Evolutionary conservation across 2,797 vertebrate species (phyloP).

Genomic region (Enteromius argenteus): DNA sequence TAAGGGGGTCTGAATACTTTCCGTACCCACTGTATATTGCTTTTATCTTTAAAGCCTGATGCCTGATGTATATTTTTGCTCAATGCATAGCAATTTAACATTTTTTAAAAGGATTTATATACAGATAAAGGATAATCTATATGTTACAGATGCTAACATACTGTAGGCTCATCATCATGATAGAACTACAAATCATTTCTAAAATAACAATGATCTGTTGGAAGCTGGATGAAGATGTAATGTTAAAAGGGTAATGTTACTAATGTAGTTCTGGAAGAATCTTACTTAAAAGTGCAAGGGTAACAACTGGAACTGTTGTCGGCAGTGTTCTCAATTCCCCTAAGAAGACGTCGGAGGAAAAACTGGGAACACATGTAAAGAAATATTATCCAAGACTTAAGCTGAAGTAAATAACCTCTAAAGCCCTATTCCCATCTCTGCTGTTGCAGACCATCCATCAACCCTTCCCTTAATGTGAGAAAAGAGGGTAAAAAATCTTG

Average conservation of each 20-base stretch:
- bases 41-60: no score
- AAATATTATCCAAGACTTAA: conserved; percentile 47
- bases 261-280: conserved; percentile 17
- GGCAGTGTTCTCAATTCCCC: conserved; percentile 19
- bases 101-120: no score
- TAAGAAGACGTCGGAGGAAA: neutral
- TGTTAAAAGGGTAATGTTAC: neutral
- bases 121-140: no score
- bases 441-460: conserved; percentile 69
- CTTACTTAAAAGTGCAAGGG: conserved; percentile 6
- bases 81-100: no score
- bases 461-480: conserved; percentile 60
- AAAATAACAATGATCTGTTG: neutral
- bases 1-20: no score
- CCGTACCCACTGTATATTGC: no score
- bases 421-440: conserved; percentile 70
- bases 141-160: no score
- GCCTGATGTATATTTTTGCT: no score
- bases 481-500: conserved; percentile 63
- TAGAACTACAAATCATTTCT: conserved; percentile 64
- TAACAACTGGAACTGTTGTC: conserved; percentile 31
- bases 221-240: neutral
- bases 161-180: conserved; percentile 61
- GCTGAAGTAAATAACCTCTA: conserved; percentile 66
- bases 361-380: conserved; percentile 66